These are phyloP conservation scores for Acanthisitta chloris DNA, from an alignment of 2,113 vertebrate species.

Conservation along the genomic window DNA sequence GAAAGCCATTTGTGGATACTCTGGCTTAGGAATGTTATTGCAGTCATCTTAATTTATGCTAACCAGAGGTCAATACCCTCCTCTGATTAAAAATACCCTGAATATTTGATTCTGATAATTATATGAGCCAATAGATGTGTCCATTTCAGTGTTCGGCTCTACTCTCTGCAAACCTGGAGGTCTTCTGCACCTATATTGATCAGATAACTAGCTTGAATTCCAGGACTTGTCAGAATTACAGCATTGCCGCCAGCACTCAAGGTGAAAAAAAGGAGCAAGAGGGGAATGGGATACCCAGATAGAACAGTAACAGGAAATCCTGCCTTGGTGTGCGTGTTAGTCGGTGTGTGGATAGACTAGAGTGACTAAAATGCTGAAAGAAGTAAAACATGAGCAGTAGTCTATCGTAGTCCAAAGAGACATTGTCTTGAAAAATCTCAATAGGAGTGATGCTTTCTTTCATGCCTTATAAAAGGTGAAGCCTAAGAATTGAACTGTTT, in stretches of 20 bases:
- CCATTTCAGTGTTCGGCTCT: not conserved
- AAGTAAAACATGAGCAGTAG: slow-evolving; percentile 2
- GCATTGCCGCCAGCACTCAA: not conserved
- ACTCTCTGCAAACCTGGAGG: not conserved
- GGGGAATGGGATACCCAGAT: not conserved
- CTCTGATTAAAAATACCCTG: not conserved
- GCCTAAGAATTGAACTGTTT: not conserved
- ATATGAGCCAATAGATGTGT: not conserved
- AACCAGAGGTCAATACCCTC: not conserved
- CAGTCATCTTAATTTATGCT: not conserved
- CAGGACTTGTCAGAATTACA: not conserved
- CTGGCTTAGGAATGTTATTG: not conserved
- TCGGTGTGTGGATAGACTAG: not conserved
- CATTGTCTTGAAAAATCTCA: not conserved
- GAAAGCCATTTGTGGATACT: not conserved
- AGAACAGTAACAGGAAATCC: not conserved
- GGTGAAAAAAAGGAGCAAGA: not conserved
- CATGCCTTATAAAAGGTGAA: not conserved
- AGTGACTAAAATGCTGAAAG: not conserved
- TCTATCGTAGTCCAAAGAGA: not conserved
- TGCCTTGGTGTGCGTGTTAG: slow-evolving; percentile 19
- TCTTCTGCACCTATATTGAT: not conserved
- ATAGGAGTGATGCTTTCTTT: slow-evolving; percentile 5
- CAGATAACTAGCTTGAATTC: not conserved
- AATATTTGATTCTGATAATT: not conserved